Evolutionary conservation across 2,113 vertebrate species (phyloP).

Genomic region (Crypturellus undulatus): DNA sequence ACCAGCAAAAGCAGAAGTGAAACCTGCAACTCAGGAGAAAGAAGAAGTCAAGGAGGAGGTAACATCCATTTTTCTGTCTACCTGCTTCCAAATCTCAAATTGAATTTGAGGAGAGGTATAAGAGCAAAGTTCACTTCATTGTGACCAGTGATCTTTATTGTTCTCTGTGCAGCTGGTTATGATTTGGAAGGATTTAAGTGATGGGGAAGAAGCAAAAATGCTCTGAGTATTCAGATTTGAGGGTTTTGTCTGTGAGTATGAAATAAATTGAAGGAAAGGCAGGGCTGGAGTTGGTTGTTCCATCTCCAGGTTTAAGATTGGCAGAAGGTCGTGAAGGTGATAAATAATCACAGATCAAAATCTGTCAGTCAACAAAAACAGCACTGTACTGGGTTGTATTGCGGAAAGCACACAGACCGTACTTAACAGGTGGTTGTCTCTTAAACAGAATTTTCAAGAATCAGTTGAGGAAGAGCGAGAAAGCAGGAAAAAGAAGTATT

Average conservation of each 20-base stretch:
- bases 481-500: conserved; percentile 88
- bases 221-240: not conserved
- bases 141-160: not conserved
- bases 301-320: not conserved
- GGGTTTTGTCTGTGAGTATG: not conserved
- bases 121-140: not conserved
- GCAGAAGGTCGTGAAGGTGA: not conserved
- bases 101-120: not conserved
- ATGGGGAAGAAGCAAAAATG: not conserved
- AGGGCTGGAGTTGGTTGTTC: not conserved
- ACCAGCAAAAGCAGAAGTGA: conserved; percentile 85
- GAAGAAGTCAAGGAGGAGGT: conserved; percentile 88
- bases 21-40: conserved; percentile 83
- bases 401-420: rapidly evolving
- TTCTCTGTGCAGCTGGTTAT: not conserved
- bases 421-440: conserved; percentile 9
- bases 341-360: not conserved
- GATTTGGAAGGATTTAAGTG: not conserved
- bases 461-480: conserved; percentile 90
- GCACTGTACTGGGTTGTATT: not conserved
- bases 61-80: conserved; percentile 19
- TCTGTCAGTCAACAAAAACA: not conserved
- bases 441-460: conserved; percentile 83
- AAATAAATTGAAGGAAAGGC: not conserved
- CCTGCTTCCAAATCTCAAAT: not conserved